Evolutionary conservation across 2,797 vertebrate species (phyloP).

Genomic region (Hybognathus amarus): DNA sequence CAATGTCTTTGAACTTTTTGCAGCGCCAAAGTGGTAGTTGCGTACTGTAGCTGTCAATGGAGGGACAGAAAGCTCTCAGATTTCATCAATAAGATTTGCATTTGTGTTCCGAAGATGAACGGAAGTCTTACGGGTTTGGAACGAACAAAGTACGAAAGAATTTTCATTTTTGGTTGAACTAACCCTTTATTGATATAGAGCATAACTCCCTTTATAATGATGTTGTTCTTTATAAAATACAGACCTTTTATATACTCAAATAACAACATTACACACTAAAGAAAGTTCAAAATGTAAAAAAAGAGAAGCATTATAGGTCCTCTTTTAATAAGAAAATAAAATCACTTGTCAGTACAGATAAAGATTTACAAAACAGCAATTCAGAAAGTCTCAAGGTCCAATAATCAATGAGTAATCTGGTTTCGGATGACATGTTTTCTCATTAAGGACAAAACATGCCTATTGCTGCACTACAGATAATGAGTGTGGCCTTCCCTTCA

Average conservation of each 20-base stretch:
- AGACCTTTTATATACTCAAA: not conserved
- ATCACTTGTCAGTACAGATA: not conserved
- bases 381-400: slow-evolving; percentile 2
- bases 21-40: no score
- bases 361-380: not conserved
- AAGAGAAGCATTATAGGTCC: not conserved
- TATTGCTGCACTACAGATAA: not conserved
- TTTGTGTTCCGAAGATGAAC: no score
- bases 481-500: slow-evolving; percentile 11
- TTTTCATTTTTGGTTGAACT: no score
- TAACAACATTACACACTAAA: not conserved
- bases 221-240: not conserved
- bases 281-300: not conserved
- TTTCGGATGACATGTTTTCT: not conserved
- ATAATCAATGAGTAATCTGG: not conserved
- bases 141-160: no score
- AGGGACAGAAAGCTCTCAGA: no score
- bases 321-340: not conserved
- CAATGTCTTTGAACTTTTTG: no score
- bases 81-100: no score
- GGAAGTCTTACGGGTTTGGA: no score
- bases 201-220: not conserved
- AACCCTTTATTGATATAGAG: not conserved
- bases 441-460: slow-evolving; percentile 3
- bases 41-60: no score